These are phyloP conservation scores for Plusia festucae DNA, from an alignment of 2,888 invertebrate genomes.

Conservation along the genomic window DNA sequence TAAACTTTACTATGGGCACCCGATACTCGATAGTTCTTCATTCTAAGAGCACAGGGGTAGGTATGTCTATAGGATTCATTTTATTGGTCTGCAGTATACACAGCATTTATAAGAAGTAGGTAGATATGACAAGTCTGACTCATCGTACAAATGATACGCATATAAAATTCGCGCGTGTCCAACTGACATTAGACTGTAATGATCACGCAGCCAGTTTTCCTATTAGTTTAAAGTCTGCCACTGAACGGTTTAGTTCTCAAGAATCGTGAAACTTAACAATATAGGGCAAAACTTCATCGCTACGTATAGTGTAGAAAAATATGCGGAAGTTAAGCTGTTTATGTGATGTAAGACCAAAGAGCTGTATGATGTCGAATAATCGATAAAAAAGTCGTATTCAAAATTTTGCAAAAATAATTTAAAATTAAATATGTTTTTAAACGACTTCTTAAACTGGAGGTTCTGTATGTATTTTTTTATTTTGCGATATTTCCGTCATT, in stretches of 20 bases:
- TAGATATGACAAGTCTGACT: conserved; percentile 2
- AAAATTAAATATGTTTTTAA: too few relatives aligned
- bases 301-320: conserved; percentile 10
- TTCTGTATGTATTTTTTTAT: too few relatives aligned
- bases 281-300: conserved; percentile 20
- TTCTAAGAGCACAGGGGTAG: background rate
- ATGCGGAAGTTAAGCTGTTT: background rate
- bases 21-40: too few relatives aligned
- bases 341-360: too few relatives aligned
- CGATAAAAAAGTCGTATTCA: too few relatives aligned
- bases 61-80: background rate
- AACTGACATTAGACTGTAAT: conserved; percentile 45
- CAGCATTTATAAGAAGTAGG: background rate
- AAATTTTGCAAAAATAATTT: too few relatives aligned
- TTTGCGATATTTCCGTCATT: too few relatives aligned
- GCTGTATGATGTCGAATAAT: too few relatives aligned
- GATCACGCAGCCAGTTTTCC: conserved; percentile 48
- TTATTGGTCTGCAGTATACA: background rate
- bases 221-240: conserved; percentile 49
- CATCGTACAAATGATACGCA: conserved; percentile 40
- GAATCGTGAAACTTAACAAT: conserved; percentile 18
- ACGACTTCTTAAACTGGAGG: too few relatives aligned
- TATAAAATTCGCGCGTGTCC: conserved; percentile 46
- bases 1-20: too few relatives aligned
- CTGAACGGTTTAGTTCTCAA: conserved; percentile 36